These are phyloP conservation scores for Yoshiicerus persimilis DNA, from an alignment of 1,140 invertebrate genomes.

Conservation along the genomic window DNA sequence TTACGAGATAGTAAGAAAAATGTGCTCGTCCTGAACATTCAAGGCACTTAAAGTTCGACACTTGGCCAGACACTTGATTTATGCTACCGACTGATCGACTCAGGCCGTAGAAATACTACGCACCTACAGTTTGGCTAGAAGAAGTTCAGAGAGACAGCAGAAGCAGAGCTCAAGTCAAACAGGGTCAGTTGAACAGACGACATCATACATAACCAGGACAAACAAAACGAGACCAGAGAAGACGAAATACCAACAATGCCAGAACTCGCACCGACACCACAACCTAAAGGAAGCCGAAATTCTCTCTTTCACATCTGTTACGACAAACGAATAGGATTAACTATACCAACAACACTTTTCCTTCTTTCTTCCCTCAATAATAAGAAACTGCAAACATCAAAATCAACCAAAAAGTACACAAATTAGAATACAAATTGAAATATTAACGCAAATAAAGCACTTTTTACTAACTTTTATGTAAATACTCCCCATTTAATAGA, in stretches of 20 bases:
- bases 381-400: too few relatives aligned
- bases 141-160: not conserved
- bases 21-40: slow-evolving; percentile 4
- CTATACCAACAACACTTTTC: not conserved
- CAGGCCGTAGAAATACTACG: not conserved
- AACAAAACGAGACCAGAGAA: not conserved
- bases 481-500: too few relatives aligned
- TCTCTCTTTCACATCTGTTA: slow-evolving; percentile 4
- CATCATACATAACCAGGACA: not conserved
- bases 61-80: slow-evolving; percentile 16
- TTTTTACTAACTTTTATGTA: too few relatives aligned
- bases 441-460: too few relatives aligned
- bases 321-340: not conserved
- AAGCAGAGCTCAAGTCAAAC: not conserved
- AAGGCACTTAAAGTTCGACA: slow-evolving; percentile 11
- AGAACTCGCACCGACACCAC: not conserved
- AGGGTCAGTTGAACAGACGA: not conserved
- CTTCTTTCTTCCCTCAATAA: not conserved
- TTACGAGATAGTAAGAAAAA: not conserved
- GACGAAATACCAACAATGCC: not conserved
- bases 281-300: not conserved
- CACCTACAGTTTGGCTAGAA: not conserved
- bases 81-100: not conserved
- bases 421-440: too few relatives aligned
- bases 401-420: too few relatives aligned